A percentile compares a stretch with the other conserved stretches of the same genome.
phyloP scores from a whole-genome alignment of 2,797 vertebrate genomes.

The Xiphorhynchus erythropygius region DNA sequence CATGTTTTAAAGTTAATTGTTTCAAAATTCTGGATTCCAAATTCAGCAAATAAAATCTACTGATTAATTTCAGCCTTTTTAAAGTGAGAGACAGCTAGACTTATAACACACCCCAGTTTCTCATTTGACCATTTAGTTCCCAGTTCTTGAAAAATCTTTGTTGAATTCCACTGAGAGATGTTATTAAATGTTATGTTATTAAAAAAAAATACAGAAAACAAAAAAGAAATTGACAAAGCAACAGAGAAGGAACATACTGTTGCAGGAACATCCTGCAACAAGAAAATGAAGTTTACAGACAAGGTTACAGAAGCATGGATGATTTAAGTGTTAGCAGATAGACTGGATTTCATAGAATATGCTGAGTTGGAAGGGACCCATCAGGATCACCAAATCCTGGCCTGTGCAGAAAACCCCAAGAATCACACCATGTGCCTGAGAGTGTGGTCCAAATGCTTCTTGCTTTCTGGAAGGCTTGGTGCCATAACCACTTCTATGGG shows the following conservation, averaged over 20 bases:
- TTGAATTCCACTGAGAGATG: neutral
- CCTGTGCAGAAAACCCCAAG: neutral
- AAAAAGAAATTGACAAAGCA: neutral
- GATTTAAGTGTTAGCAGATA: neutral
- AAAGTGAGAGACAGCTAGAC: neutral
- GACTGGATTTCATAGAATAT: neutral
- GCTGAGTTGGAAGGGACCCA: neutral
- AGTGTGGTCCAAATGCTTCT: neutral
- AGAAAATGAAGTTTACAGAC: neutral
- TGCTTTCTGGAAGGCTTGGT: neutral
- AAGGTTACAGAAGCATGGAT: neutral
- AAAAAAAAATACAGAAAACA: neutral
- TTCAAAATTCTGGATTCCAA: neutral
- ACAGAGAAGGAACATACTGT: neutral
- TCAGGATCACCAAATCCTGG: neutral
- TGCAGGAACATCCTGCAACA: neutral
- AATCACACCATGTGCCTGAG: too few species aligned
- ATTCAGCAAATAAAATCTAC: neutral
- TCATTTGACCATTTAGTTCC: neutral
- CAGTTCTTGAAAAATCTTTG: neutral
- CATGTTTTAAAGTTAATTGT: neutral
- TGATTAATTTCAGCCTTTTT: neutral
- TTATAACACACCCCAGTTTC: neutral
- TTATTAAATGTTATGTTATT: neutral
- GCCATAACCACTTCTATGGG: neutral